Evolutionary conservation across 2,113 vertebrate species (phyloP), one percentile per base, ranked within the genome.

Genomic region (Puntigrus tetrazona): DNA sequence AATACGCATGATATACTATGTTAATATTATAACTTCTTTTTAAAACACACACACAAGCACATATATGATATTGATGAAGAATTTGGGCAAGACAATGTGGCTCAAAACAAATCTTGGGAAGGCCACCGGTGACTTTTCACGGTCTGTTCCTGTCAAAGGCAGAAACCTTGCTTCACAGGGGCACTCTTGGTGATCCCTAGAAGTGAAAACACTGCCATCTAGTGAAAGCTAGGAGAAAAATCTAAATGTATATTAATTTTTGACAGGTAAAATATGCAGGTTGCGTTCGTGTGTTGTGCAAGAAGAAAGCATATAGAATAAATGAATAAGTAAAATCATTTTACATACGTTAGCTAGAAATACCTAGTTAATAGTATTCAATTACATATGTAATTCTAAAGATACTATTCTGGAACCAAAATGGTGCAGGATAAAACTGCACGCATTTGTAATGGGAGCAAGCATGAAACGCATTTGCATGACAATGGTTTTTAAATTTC

Each of bases 161-260:
- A 16, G n/a, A 80, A 11, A 78, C 38, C 16, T 20, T 61, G 57
- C 20, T 76, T 43, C 8, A 72, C 11, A 55, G 41, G 38, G 18
- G 31, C 5, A 41, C 34, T 20, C 2, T 75, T 13, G 18, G 9
- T 50, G n/a, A 38, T 78, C 29, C 75, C 61, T 86, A n/a, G 79
- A 92, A 94, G 91, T 89, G 90, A 81, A 84, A 92, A 93, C 89
- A 94, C 87, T 92, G 93, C 92, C 93, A 94, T 94, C 93, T 94
- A 92, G 93, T 92, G 93, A 89, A 61, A 80, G 73, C 22, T 18
- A 52, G 11, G 20, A 18, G 29, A 76, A 43, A 16, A 65, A 7
- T 31, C 20, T 13, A 74, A 73, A 52, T 20, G 1, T 27, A 4
- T 45, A 74, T 22, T 1, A 0, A 0, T 47, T 9, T 9, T 31